Conservation (phyloP, 2,797 vertebrate genomes). For the Acridotheres tristis region DNA sequence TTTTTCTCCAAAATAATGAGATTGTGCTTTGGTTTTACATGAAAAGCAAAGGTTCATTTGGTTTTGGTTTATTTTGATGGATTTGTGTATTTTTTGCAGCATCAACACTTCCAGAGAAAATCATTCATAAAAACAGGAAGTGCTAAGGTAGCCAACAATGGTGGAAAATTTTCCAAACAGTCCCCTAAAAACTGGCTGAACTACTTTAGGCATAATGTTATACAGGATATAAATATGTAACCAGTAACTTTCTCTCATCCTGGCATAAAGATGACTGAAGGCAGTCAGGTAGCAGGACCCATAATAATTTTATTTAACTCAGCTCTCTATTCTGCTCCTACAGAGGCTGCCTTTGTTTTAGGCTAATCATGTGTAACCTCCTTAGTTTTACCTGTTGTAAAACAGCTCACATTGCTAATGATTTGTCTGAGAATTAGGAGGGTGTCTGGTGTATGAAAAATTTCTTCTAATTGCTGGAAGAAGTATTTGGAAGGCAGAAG, state of each 20-base stretch:
- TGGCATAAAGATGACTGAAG: not conserved
- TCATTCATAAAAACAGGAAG: constrained; percentile 49
- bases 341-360: constrained; percentile 1
- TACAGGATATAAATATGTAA: not conserved
- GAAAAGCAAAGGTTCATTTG: not conserved
- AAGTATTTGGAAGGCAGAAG: not conserved
- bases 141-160: not conserved
- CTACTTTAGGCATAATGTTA: not conserved
- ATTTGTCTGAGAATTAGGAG: constrained; percentile 10
- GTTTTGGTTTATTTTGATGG: not conserved
- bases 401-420: not conserved
- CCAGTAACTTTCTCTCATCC: not conserved
- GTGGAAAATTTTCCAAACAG: not conserved
- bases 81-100: not conserved
- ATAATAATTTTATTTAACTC: not conserved
- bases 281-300: not conserved
- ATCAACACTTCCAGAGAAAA: not conserved
- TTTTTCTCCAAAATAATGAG: not conserved
- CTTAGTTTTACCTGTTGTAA: constrained; percentile 1
- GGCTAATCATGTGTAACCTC: not conserved
- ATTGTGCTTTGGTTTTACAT: not conserved
- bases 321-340: not conserved
- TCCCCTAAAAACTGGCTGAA: not conserved
- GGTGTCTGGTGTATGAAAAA: not conserved
- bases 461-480: not conserved